Evolutionary conservation across 1,140 invertebrate species (phyloP).

Genomic region (Tetragonula clypearis): DNA sequence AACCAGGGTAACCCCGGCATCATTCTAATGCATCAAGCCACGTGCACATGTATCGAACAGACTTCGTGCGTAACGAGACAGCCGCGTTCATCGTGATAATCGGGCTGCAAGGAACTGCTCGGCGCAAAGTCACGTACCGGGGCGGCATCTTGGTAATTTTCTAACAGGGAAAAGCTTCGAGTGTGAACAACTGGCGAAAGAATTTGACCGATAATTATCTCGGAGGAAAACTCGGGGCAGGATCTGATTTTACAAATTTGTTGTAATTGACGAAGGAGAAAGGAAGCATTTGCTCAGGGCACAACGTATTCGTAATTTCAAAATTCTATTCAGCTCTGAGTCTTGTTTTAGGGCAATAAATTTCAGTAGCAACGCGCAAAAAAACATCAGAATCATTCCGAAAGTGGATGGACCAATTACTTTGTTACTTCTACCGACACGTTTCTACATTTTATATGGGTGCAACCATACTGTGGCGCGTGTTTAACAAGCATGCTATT

Average conservation of each 20-base stretch:
- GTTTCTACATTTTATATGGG: not conserved
- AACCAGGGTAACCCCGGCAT: conserved; percentile 34
- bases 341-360: not conserved
- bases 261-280: not conserved
- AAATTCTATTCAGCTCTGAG: no score
- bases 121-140: conserved; percentile 52
- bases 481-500: not conserved
- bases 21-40: conserved; percentile 64
- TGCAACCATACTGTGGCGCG: not conserved
- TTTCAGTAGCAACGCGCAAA: not conserved
- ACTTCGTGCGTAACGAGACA: conserved; percentile 64
- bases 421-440: not conserved
- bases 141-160: conserved; percentile 36
- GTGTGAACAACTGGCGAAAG: not conserved
- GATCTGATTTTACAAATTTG: not conserved
- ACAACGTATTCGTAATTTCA: no score
- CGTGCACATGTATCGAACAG: conserved; percentile 53
- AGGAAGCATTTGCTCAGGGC: no score
- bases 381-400: not conserved
- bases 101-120: conserved; percentile 53
- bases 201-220: not conserved
- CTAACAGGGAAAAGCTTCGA: conserved; percentile 14
- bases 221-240: not conserved
- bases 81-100: conserved; percentile 60
- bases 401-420: not conserved